Base-by-base conservation (phyloP, 2,888 invertebrate species). In the Apeira syringaria region DNA sequence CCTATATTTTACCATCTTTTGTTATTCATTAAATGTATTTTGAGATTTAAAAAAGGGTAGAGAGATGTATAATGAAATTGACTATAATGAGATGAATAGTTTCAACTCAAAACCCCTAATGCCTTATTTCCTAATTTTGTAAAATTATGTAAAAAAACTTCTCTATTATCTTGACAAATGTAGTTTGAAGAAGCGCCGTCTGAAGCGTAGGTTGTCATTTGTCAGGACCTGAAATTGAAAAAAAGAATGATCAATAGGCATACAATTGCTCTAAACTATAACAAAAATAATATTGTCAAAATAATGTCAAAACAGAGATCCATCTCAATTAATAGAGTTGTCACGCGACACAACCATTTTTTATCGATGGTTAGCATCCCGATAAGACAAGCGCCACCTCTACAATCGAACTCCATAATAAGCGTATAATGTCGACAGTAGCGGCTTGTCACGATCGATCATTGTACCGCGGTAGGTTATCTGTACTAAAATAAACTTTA, bases 401-500 rank as follows among this genome's bases (percentile, higher is more conserved):
- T 65, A 75, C 73, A 75, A 74, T 74, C 49, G 59, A 65, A 31
- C 38, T 46, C 35, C 44, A 53, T 74, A 74, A 72, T 63, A 68
- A 66, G 64, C 74, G 69, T 73, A 62, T 69, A 73, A 77, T 67
- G 53, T 61, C 65, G 63, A 39, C 45, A 46, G 75, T 72, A 72
- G 77, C 66, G 37, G 54, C 61, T 63, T 72, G 71, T 71, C 74
- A 71, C 75, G 68, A 86, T 86, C 82, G 74, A 85, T 87, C 84
- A 86, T 73, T 58, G 60, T 77, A 74, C 79, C 65, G 69, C 57
- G 50, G 56, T 49, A 64, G 64, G 37, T 64, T 74, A 75, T 70
- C 67, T 64, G 56, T 56, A 60, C 61, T 67, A 69, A 70, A 77
- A 74, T 75, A 81, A 82, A 81, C 76, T 73, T 55, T 46, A 55